phyloP scores from a whole-genome alignment of 2,113 vertebrate species.

The Odontophorus gujanensis region DNA sequence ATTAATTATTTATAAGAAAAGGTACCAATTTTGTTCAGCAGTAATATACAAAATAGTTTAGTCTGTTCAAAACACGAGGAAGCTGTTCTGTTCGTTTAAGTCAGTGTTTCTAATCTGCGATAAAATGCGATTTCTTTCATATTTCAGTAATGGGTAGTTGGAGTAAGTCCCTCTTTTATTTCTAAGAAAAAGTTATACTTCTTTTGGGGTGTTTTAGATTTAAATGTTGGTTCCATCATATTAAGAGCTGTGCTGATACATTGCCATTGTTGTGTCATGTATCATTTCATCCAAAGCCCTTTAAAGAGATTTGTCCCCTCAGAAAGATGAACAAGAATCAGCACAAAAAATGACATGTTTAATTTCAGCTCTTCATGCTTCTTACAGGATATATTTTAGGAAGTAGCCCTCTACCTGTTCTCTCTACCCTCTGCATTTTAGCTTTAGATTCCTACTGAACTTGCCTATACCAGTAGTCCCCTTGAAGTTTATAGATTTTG shows the following conservation, averaged over 20 bases:
- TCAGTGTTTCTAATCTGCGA: background rate
- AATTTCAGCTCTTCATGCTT: slow-evolving; percentile 5
- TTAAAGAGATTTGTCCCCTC: background rate
- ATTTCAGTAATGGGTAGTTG: background rate
- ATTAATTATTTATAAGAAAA: slow-evolving; percentile 48
- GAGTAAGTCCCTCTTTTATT: background rate
- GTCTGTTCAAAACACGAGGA: background rate
- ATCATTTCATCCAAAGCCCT: background rate
- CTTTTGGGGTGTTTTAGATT: background rate
- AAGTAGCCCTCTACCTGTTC: background rate
- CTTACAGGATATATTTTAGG: background rate
- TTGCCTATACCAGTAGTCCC: background rate
- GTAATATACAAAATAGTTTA: background rate
- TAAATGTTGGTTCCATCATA: background rate
- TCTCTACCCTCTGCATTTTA: background rate
- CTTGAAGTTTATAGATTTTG: background rate
- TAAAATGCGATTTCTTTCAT: background rate
- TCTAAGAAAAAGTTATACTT: background rate
- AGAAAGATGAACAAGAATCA: slow-evolving; percentile 4
- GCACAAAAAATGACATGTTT: background rate
- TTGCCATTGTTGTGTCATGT: background rate
- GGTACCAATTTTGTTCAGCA: background rate
- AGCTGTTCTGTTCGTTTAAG: background rate
- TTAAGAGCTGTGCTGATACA: background rate
- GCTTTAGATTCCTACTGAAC: background rate